These are phyloP conservation scores for Pachypanchax playfairii DNA, from an alignment of 2,113 vertebrate genomes.

Conservation along the genomic window DNA sequence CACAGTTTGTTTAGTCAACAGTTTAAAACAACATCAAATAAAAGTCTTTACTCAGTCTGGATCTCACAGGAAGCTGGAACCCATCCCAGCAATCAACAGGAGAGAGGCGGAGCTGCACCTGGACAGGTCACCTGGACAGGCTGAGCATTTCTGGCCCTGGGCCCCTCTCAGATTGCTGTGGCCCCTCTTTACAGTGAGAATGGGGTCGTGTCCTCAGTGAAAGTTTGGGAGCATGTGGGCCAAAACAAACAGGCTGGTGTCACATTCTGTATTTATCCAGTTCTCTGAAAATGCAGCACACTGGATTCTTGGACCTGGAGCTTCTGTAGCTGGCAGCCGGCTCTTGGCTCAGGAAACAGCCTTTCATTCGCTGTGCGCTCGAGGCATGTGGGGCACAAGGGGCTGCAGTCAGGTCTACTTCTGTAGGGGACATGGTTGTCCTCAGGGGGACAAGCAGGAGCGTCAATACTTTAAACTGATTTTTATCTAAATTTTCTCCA, in stretches of 20 bases:
- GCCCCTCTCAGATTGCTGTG: background rate
- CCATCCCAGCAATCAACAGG: too few relatives aligned
- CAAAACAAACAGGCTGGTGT: conserved; percentile 9
- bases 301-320: conserved; percentile 22
- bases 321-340: conserved; percentile 16
- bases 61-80: too few relatives aligned
- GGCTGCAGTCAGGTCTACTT: conserved; percentile 11
- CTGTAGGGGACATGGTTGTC: background rate
- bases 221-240: background rate
- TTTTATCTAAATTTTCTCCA: conserved; percentile 12
- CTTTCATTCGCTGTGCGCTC: conserved; percentile 2
- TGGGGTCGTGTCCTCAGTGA: background rate
- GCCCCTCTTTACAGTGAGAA: conserved; percentile 6
- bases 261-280: conserved; percentile 12
- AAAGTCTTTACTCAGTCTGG: too few relatives aligned
- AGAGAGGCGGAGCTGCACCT: too few relatives aligned
- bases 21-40: too few relatives aligned
- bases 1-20: too few relatives aligned
- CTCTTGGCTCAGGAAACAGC: conserved; percentile 6
- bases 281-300: conserved; percentile 25
- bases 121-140: background rate
- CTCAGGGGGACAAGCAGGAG: background rate
- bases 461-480: conserved; percentile 1
- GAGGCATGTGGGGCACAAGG: conserved; percentile 20
- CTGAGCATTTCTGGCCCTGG: background rate